A percentile compares a stretch with the other conserved stretches of the same genome.
phyloP scores from a whole-genome alignment of 2,113 vertebrate genomes.

The Ctenodactylus gundi region DNA sequence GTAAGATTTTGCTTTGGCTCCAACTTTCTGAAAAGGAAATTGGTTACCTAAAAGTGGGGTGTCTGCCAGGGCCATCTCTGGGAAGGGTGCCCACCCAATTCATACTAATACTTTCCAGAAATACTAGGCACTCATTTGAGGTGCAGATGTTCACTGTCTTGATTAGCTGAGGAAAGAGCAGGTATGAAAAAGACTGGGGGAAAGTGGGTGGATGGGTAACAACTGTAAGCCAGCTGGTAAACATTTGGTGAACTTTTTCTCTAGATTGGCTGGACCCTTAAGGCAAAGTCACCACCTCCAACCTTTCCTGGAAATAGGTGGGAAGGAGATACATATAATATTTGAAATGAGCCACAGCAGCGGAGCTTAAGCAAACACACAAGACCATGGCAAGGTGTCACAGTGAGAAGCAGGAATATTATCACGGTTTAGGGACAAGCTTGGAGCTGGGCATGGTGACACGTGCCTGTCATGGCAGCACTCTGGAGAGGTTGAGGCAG shows the following conservation, averaged over 20 bases:
- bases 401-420: not conserved
- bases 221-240: slow-evolving; percentile 64
- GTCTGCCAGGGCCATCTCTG: slow-evolving; percentile 34
- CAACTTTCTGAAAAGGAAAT: slow-evolving; percentile 53
- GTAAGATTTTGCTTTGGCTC: slow-evolving; percentile 44
- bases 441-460: not conserved
- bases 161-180: slow-evolving; percentile 47
- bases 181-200: slow-evolving; percentile 53
- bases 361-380: slow-evolving; percentile 22
- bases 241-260: slow-evolving; percentile 29
- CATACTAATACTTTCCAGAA: slow-evolving; percentile 66
- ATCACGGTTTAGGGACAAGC: not conserved
- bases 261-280: not conserved
- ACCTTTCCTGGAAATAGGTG: slow-evolving; percentile 57
- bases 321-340: not conserved
- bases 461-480: not conserved
- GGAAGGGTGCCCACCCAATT: slow-evolving; percentile 37
- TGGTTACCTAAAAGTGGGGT: slow-evolving; percentile 46
- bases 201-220: slow-evolving; percentile 54
- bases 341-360: not conserved
- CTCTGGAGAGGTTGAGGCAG: no score
- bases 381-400: no score
- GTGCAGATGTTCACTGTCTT: slow-evolving; percentile 33
- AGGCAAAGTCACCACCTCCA: not conserved
- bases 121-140: slow-evolving; percentile 31